These are phyloP conservation scores for Muraenolepis orangiensis DNA, from an alignment of 2,797 vertebrate genomes.

Conservation along the genomic window DNA sequence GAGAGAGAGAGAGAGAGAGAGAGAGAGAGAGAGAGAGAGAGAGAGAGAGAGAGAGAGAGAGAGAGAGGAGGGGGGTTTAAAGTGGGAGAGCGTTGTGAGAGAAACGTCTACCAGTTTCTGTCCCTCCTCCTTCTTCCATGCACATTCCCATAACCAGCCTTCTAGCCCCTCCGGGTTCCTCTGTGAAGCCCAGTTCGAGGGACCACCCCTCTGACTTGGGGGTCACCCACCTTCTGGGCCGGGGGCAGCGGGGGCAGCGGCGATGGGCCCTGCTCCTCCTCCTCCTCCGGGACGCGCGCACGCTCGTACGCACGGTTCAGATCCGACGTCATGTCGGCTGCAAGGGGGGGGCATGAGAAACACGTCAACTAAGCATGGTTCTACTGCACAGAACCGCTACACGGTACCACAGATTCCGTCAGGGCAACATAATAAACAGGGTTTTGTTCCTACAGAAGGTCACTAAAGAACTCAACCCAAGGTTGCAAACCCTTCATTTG, in stretches of 20 bases:
- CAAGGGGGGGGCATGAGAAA: constrained; percentile 13
- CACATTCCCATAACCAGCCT: background rate
- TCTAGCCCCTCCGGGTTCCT: too few species aligned
- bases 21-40: background rate
- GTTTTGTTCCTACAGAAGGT: background rate
- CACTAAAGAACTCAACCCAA: background rate
- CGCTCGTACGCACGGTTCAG: constrained; percentile 71
- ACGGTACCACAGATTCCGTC: background rate
- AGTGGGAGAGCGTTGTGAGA: too few species aligned
- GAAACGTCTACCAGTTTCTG: background rate
- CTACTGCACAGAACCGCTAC: background rate
- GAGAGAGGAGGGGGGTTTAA: background rate
- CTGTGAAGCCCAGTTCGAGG: background rate
- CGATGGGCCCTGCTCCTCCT: constrained; percentile 3
- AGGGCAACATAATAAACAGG: background rate
- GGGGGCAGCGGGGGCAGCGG: constrained; percentile 19
- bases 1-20: background rate
- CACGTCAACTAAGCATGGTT: background rate
- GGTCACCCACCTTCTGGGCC: constrained; percentile 53
- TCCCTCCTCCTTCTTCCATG: background rate
- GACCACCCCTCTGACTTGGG: background rate
- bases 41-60: background rate
- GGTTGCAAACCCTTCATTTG: background rate
- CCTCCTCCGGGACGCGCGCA: constrained; percentile 50
- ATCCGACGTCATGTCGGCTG: constrained; percentile 63